Base-by-base conservation (phyloP, 2,113 vertebrate genomes). In the Apodemus speciosus region DNA sequence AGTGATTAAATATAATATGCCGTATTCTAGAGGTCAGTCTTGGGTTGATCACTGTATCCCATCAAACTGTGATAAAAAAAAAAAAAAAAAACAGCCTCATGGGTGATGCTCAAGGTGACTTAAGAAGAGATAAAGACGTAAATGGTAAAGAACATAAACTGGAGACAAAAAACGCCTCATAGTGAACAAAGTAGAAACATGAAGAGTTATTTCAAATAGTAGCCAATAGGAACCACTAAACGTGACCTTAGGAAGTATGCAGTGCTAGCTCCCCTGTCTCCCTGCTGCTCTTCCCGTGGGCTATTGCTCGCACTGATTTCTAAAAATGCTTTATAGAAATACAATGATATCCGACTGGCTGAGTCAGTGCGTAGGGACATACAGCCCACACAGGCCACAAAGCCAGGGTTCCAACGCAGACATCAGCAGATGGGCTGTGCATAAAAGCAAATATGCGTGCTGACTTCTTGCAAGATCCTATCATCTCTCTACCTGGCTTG, bases 301-400 rank as follows among this genome's bases (percentile, higher is more conserved):
- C 30, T 88, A 40, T 38, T 84, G 73, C 20, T 88, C 71, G 46
- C 4, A 81, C 0, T 72, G 35, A 73, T 71, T 85, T 83, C 85
- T 85, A 79, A 91, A 94, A 87, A 30, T n/a, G 32, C 62, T 58
- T 64, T 58, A 35, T 77, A 13, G 11, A 91, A 91, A 79, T 40
- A 51, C 8, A 87, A 87, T 71, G 60, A 76, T 58, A 83, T 20
- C 35, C 85, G 40, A 64, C 72, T 84, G 73, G 83, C 9, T 68
- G 71, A 84, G 11, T 75, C 40, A 94, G 60, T 30, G 66, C 20
- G 66, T 5, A 53, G 93, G 83, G 49, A 7, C 43, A 66, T 56
- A 46, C 0, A 71, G 62, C 80, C 71, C 66, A 72, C 25, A 18
- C 1, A 38, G 75, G 53, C 30, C 20, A 35, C n/a, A 85, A 64